Percentiles rank a stretch among this genome's conserved stretches.
Conservation (phyloP, 2,888 invertebrate species). For the Coronaproctus castanopsis region DNA sequence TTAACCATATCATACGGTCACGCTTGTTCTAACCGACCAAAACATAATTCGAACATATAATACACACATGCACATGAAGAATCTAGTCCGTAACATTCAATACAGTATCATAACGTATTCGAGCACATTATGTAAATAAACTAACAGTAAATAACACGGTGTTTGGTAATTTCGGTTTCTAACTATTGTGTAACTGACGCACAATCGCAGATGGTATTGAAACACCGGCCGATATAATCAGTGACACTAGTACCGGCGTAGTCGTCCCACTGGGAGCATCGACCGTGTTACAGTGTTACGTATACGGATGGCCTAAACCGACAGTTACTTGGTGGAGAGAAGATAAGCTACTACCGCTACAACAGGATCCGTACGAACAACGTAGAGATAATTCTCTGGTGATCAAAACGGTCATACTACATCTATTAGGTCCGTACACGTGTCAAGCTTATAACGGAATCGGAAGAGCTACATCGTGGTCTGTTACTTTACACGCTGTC, state of each 20-base stretch:
- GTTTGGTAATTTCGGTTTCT: background rate
- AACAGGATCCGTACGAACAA: constrained; percentile 44
- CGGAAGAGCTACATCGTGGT: constrained; percentile 55
- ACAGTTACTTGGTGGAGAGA: constrained; percentile 69
- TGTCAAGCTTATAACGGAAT: constrained; percentile 76
- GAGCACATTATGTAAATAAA: too few relatives aligned
- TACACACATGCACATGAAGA: too few relatives aligned
- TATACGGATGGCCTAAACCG: constrained; percentile 61
- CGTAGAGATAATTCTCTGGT: constrained; percentile 50
- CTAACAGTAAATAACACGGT: constrained; percentile 1
- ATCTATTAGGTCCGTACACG: constrained; percentile 63
- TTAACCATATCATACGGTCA: too few relatives aligned
- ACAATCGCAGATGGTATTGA: constrained; percentile 25
- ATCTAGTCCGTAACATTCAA: too few relatives aligned
- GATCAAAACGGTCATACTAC: constrained; percentile 45
- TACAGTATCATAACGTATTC: too few relatives aligned
- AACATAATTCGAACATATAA: too few relatives aligned
- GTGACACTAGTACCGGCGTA: constrained; percentile 37
- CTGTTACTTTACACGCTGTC: constrained; percentile 47
- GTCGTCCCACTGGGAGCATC: constrained; percentile 50
- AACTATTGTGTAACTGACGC: too few relatives aligned
- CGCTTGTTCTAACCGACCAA: too few relatives aligned
- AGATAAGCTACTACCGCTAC: constrained; percentile 47
- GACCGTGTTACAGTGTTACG: constrained; percentile 52
- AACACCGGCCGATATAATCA: constrained; percentile 41